These are phyloP conservation scores for Miichthys miiuy DNA, from an alignment of 2,797 vertebrate genomes.

Conservation along the genomic window DNA sequence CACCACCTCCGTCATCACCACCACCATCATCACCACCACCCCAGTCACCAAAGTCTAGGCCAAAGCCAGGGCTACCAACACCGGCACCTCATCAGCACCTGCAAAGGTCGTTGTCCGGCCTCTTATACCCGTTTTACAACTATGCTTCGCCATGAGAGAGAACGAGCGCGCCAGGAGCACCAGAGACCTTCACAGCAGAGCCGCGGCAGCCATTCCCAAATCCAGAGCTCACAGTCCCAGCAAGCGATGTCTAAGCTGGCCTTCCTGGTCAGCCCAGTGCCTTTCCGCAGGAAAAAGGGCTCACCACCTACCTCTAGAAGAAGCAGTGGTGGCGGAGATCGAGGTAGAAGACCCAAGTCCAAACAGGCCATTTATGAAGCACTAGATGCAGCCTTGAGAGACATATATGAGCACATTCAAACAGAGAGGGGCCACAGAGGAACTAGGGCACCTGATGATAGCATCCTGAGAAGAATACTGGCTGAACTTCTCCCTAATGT, in stretches of 20 bases:
- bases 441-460: constrained; percentile 90
- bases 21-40: constrained; percentile 89
- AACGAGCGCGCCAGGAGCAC: constrained; percentile 91
- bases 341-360: constrained; percentile 88
- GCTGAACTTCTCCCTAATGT: constrained; percentile 95
- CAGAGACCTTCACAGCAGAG: constrained; percentile 76
- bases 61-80: constrained; percentile 90
- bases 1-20: constrained; percentile 88
- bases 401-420: constrained; percentile 98
- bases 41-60: constrained; percentile 91
- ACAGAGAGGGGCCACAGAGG: constrained; percentile 91
- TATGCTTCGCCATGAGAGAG: constrained; percentile 96
- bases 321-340: constrained; percentile 66
- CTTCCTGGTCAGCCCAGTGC: constrained; percentile 98
- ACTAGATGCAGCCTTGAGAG: constrained; percentile 94
- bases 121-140: constrained; percentile 98
- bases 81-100: constrained; percentile 94
- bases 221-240: constrained; percentile 82
- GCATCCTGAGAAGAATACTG: constrained; percentile 94
- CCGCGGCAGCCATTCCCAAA: constrained; percentile 74
- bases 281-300: constrained; percentile 97
- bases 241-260: constrained; percentile 96
- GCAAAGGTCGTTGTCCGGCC: constrained; percentile 97
- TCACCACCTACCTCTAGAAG: constrained; percentile 87
- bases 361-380: constrained; percentile 95